A percentile compares a stretch with the other conserved stretches of the same genome.
Evolutionary conservation across 2,113 vertebrate genomes (phyloP).

Genomic region (Struthidea cinerea): DNA sequence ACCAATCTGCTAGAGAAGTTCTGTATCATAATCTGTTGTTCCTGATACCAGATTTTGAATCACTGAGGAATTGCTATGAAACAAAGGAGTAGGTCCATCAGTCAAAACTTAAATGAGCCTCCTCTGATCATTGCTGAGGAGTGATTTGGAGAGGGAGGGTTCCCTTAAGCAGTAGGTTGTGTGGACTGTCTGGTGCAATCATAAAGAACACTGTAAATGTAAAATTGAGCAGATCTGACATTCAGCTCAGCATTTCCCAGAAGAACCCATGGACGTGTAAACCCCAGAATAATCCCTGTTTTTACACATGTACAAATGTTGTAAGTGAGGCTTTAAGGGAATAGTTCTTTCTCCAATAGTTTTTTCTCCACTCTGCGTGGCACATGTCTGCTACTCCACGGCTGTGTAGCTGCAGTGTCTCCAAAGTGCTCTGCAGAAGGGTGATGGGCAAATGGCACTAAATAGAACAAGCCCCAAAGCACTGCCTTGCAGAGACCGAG

Average conservation of each 20-base stretch:
- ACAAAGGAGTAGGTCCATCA: not conserved
- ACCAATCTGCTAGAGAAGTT: not conserved
- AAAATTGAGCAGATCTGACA: not conserved
- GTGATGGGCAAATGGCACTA: not conserved
- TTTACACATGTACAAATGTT: not conserved
- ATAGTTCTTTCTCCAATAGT: no score
- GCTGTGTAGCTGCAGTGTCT: rapidly evolving
- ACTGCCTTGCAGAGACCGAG: not conserved
- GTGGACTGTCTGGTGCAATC: not conserved
- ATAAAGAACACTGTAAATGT: not conserved
- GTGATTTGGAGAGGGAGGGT: not conserved
- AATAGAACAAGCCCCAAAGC: not conserved
- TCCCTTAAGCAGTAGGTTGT: not conserved
- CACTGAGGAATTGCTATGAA: not conserved
- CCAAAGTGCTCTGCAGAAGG: not conserved
- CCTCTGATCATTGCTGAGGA: not conserved
- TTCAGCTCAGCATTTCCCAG: not conserved
- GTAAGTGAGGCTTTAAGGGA: not conserved
- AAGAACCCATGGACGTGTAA: not conserved
- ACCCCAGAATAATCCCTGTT: not conserved
- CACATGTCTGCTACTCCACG: not conserved
- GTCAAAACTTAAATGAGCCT: not conserved
- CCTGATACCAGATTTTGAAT: not conserved
- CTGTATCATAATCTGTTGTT: not conserved
- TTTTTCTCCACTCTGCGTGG: not conserved